These are phyloP conservation scores for Zalophus californianus DNA, from an alignment of 2,797 vertebrate genomes.

Conservation along the genomic window DNA sequence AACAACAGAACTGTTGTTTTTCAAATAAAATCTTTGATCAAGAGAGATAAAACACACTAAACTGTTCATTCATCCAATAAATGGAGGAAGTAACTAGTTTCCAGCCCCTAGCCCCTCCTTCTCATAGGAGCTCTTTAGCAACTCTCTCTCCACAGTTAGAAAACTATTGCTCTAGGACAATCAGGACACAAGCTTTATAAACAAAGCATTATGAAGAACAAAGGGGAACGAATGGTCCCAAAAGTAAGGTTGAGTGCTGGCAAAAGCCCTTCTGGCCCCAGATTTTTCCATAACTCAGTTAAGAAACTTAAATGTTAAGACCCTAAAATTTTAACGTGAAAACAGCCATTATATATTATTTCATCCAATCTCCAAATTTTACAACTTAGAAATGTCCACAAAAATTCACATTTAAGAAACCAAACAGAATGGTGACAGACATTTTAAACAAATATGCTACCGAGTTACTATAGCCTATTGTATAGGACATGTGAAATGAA, in stretches of 20 bases:
- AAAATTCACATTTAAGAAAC: not conserved
- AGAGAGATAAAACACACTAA: not conserved
- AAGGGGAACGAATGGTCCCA: not conserved
- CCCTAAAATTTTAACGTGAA: not conserved
- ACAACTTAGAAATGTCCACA: constrained; percentile 23
- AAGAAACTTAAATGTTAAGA: constrained; percentile 50
- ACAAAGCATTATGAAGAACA: not conserved
- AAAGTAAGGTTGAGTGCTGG: not conserved
- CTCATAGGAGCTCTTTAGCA: not conserved
- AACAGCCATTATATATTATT: not conserved
- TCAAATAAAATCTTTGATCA: not conserved
- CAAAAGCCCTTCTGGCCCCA: not conserved
- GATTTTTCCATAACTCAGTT: constrained; percentile 2
- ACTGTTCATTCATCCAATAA: not conserved
- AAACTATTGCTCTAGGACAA: not conserved
- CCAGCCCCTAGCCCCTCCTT: not conserved
- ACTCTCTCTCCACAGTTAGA: not conserved
- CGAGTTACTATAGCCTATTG: not conserved
- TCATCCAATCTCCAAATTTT: not conserved
- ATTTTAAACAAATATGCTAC: not conserved
- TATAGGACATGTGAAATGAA: not conserved
- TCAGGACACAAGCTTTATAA: not conserved
- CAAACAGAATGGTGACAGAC: not conserved
- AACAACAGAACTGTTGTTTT: not conserved
- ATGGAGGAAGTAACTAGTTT: not conserved